phyloP scores from a whole-genome alignment of 2,113 vertebrate genomes.

The Vulpes ferrilata region DNA sequence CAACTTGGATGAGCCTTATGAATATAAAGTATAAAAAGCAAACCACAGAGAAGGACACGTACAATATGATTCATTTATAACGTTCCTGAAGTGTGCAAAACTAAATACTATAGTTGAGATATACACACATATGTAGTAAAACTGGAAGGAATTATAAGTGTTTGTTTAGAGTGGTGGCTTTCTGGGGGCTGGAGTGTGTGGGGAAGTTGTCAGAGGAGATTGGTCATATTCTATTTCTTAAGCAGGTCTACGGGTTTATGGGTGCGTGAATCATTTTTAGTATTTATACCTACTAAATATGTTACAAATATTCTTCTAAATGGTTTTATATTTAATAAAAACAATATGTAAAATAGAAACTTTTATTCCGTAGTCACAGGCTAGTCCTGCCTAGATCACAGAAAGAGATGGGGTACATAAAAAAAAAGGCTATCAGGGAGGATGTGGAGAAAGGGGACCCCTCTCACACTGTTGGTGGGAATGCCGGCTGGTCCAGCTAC shows the following conservation, averaged over 20 bases:
- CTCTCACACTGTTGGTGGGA: too few species aligned
- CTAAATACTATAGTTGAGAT: background rate
- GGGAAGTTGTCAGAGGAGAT: background rate
- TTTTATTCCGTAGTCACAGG: background rate
- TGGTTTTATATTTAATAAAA: constrained; percentile 20
- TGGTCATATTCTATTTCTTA: background rate
- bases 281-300: background rate
- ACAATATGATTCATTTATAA: background rate
- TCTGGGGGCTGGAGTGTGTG: background rate
- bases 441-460: too few species aligned
- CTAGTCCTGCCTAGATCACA: background rate
- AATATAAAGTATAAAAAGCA: background rate
- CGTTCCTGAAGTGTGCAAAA: background rate
- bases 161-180: constrained; percentile 11
- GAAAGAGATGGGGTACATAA: constrained; percentile 31
- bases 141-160: background rate
- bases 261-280: background rate
- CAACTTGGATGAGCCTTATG: background rate
- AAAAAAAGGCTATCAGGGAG: background rate
- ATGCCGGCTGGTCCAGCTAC: too few species aligned
- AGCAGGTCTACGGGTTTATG: background rate
- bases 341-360: background rate
- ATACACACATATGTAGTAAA: background rate
- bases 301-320: constrained; percentile 21
- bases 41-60: background rate